Evolutionary conservation across 23 tunicate species (phyloP), one percentile per base, ranked within the genome.

Genomic region (Ascidia mentula): DNA sequence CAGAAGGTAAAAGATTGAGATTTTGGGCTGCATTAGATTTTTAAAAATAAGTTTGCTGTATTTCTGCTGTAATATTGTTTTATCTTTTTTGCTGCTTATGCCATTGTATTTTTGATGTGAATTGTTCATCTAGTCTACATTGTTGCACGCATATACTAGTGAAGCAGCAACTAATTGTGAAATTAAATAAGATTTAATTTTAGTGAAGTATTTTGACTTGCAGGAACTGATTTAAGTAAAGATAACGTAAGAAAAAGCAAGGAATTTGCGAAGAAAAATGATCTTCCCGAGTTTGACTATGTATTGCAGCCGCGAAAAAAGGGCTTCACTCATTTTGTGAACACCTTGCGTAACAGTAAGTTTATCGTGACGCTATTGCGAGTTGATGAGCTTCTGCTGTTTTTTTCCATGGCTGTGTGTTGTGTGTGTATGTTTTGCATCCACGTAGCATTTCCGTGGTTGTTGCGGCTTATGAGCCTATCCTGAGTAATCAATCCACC

Each of bases 221-320:
- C 81, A 91, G 97, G 99, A 2, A 96, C 99, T 24, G 99, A 96
- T 77, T 81, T 90, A 24, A 90, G 98, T 34, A 84, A 84, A 26
- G 34, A 72, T 26, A 90, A 98, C 33, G 73, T 78, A 39, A 40
- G 60, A 74, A 82, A 74, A 36, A 87, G 94, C 71, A 69, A 87
- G 6, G 60, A 80, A 31, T 96, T 72, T 75, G 92, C 96, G 4
- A 72, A 69, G 39, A 75, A 86, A 38, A 53, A 87, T 6, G 77
- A 75, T 40, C 73, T 96, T 0, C 81, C 89, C 0, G 36, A 53
- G 77, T 90, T 87, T 78, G 83, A 90, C 18, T 87, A 90, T 74
- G 96, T 96, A 30, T 72, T 96, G 1, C 99, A 96, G 36, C 99
- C 99, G 20, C 40, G 99, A 24, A 79, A 82, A 28, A 87, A 72